Evolutionary conservation across 37 sponge, comb jelly and placozoan species (phyloP).

Genomic region (Theonella swinhoei): DNA sequence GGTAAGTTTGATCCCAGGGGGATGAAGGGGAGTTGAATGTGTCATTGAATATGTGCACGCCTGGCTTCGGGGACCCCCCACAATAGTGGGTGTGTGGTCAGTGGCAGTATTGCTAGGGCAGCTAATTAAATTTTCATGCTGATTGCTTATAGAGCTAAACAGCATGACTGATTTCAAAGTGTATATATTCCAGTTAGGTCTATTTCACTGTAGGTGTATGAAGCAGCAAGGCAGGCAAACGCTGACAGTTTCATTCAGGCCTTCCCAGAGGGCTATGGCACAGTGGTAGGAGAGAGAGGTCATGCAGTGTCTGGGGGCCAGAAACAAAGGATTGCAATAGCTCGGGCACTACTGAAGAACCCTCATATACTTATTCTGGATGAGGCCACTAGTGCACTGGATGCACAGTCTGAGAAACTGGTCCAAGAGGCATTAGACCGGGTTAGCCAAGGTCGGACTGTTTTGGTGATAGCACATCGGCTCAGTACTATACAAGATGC

Average conservation of each 20-base stretch:
- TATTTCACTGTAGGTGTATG: too few relatives aligned
- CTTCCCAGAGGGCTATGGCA: constrained; percentile 86
- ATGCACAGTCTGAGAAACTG: constrained; percentile 81
- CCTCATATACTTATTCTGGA: constrained; percentile 86
- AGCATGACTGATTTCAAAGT: too few relatives aligned
- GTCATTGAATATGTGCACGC: too few relatives aligned
- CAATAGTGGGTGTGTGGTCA: too few relatives aligned
- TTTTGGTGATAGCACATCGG: constrained; percentile 93
- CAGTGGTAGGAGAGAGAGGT: constrained; percentile 89
- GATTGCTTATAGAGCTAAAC: too few relatives aligned
- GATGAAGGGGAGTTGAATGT: too few relatives aligned
- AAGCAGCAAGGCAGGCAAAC: constrained; percentile 81
- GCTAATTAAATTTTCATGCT: too few relatives aligned
- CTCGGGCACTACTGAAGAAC: constrained; percentile 89
- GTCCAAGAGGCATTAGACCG: constrained; percentile 86
- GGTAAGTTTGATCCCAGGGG: too few relatives aligned
- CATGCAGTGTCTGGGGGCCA: constrained; percentile 91
- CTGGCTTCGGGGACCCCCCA: too few relatives aligned
- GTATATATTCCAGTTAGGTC: too few relatives aligned
- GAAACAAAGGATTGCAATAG: constrained; percentile 94
- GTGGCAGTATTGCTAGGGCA: too few relatives aligned
- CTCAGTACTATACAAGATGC: constrained; percentile 88
- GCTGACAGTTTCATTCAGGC: constrained; percentile 77
- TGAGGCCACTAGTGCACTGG: constrained; percentile 95
- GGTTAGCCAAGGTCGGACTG: constrained; percentile 79